A percentile compares a stretch with the other conserved stretches of the same genome.
phyloP scores from a whole-genome alignment of 2,797 vertebrate genomes.

The Gymnothorax reevesii region DNA sequence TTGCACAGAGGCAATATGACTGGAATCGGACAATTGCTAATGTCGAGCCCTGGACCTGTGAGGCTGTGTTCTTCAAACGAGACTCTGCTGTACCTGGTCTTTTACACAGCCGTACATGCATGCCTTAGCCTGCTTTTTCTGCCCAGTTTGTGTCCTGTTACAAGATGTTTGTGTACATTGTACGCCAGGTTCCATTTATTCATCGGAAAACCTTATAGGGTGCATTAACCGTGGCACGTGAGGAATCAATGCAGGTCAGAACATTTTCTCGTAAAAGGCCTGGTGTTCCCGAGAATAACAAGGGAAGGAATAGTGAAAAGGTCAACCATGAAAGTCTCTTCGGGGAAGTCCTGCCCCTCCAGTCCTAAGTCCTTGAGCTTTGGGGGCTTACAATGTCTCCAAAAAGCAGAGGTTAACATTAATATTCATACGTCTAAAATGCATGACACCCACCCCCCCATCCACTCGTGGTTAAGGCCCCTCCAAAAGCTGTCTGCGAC shows the following conservation, averaged over 20 bases:
- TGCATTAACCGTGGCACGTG: neutral
- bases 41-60: no score
- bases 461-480: neutral
- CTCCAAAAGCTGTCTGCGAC: conserved; percentile 8
- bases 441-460: neutral
- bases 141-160: no score
- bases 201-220: conserved; percentile 17
- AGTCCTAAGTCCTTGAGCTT: conserved; percentile 5
- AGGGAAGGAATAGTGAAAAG: neutral
- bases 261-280: neutral
- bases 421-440: conserved; percentile 47
- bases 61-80: no score
- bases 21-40: no score
- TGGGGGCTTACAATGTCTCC: conserved; percentile 8
- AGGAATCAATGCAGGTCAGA: neutral
- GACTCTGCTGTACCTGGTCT: no score
- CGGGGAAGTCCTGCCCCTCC: conserved; percentile 21
- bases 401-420: conserved; percentile 50
- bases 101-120: no score
- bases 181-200: neutral
- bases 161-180: conserved; percentile 1
- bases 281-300: neutral
- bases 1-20: no score
- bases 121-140: no score
- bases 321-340: conserved; percentile 11